A percentile compares a stretch with the other conserved stretches of the same genome.
These are phyloP conservation scores for Caranx melampygus DNA, from an alignment of 2,113 vertebrate genomes.

Conservation along the genomic window DNA sequence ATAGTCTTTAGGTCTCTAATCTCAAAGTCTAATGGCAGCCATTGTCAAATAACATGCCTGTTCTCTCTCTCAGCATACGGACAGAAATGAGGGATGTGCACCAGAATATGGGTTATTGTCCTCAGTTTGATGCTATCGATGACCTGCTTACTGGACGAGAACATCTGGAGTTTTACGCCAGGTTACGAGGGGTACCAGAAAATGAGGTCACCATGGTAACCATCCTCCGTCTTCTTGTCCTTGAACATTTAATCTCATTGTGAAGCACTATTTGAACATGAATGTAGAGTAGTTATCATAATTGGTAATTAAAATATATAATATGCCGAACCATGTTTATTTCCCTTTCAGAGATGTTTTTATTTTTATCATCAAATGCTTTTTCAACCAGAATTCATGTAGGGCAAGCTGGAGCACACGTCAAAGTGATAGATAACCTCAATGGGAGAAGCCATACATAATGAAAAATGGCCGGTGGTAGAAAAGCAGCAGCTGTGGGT, in stretches of 20 bases:
- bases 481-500: slow-evolving; percentile 64
- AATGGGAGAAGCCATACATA: slow-evolving; percentile 64
- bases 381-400: slow-evolving; percentile 33
- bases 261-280: neutral
- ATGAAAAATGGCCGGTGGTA: slow-evolving; percentile 65
- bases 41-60: neutral
- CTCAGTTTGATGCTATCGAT: slow-evolving; percentile 94
- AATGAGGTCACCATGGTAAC: slow-evolving; percentile 93
- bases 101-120: slow-evolving; percentile 96
- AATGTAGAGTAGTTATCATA: neutral
- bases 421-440: slow-evolving; percentile 63
- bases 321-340: neutral
- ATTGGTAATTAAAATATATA: neutral
- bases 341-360: neutral
- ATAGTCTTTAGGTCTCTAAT: neutral
- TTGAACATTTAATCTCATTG: neutral
- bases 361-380: slow-evolving; percentile 12
- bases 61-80: slow-evolving; percentile 84
- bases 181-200: slow-evolving; percentile 93
- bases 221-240: neutral
- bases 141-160: slow-evolving; percentile 92
- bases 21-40: neutral
- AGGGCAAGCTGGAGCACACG: slow-evolving; percentile 38
- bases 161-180: slow-evolving; percentile 94
- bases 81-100: slow-evolving; percentile 91